A percentile compares a stretch with the other conserved stretches of the same genome.
These are phyloP conservation scores for Thalassaphorura encarpata DNA, from an alignment of 1,140 invertebrate genomes.

Conservation along the genomic window DNA sequence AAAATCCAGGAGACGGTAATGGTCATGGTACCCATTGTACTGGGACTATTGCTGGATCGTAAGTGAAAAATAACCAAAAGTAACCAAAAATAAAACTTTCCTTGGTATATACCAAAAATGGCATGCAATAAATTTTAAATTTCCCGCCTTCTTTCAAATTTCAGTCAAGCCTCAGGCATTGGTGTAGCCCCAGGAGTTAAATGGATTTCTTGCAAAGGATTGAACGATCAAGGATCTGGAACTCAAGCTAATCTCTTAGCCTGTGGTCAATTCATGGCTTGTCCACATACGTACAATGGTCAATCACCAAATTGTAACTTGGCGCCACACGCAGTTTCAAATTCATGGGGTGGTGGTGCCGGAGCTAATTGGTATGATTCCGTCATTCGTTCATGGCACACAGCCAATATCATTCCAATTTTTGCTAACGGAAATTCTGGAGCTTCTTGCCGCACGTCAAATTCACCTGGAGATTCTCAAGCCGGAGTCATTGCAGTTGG, in stretches of 20 bases:
- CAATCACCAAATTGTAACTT: not conserved
- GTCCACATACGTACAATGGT: slow-evolving; percentile 1
- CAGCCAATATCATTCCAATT: slow-evolving; percentile 10
- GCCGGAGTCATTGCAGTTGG: slow-evolving; percentile 11
- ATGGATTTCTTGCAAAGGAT: not conserved
- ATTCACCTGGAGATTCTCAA: slow-evolving; percentile 7
- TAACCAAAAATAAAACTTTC: too few relatives aligned
- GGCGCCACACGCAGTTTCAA: slow-evolving; percentile 6
- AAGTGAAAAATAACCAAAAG: too few relatives aligned
- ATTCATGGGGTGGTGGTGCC: slow-evolving; percentile 5
- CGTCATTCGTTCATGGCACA: slow-evolving; percentile 3
- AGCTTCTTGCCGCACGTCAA: slow-evolving; percentile 8
- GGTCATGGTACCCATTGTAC: slow-evolving; percentile 10
- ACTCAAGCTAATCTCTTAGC: not conserved
- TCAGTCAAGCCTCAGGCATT: too few relatives aligned
- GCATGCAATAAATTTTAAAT: not conserved
- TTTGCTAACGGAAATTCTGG: slow-evolving; percentile 22
- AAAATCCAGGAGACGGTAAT: slow-evolving; percentile 6
- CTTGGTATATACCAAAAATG: too few relatives aligned
- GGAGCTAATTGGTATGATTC: not conserved
- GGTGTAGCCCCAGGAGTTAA: not conserved
- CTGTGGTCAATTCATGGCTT: slow-evolving; percentile 5
- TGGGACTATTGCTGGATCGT: not conserved
- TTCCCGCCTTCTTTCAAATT: not conserved
- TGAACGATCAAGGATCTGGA: not conserved